Evolutionary conservation across 2,113 vertebrate species (phyloP), one percentile per base, ranked within the genome.

Genomic region (Balaenoptera acutorostrata): DNA sequence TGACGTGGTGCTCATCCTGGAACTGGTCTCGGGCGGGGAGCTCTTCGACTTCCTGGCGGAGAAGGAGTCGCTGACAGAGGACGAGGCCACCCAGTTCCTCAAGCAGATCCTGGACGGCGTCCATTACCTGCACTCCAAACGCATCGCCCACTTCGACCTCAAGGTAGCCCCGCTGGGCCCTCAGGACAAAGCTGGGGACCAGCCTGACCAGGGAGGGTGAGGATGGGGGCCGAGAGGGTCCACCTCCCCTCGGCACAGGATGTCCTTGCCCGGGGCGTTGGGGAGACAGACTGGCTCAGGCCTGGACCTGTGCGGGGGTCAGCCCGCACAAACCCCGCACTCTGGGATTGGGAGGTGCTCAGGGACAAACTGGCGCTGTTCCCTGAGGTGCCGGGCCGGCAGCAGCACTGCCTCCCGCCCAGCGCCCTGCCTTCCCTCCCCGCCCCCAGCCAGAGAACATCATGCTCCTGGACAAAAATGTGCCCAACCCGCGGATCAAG

Each of bases 91-190:
- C 0, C 99, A 99, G 99, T 99, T 99, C 97, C 99, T 99, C 63
- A 99, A 99, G 97, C 99, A 99, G 99, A 99, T 99, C 98, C 98
- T 99, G 96, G 99, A 99, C 0, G 99, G 99, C 0, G 99, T 99
- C 61, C 98, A 99, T 92, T 99, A 99, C 96, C 99, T 99, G 31
- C 99, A 99, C 97, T 99, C 99, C 97, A 99, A 99, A 97, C 99
- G 97, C 97, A 99, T 99, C 0, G 99, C 99, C 2, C 99, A 99
- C 98, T 99, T 99, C 0, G 99, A 99, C 98, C 98, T 99, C 81
- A 99, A 99, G 99, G 99, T 99, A 96, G 98, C 98, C 41, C 23
- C 17, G 18, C 23, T 4, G 55, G 85, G 31, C 12, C 33, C 0
- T 18, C 1, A 2, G 78, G n/a, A 4, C 0, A 1, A 55, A 33